Evolutionary conservation across 2,113 vertebrate species (phyloP).

Genomic region (Phaethornis superciliosus): DNA sequence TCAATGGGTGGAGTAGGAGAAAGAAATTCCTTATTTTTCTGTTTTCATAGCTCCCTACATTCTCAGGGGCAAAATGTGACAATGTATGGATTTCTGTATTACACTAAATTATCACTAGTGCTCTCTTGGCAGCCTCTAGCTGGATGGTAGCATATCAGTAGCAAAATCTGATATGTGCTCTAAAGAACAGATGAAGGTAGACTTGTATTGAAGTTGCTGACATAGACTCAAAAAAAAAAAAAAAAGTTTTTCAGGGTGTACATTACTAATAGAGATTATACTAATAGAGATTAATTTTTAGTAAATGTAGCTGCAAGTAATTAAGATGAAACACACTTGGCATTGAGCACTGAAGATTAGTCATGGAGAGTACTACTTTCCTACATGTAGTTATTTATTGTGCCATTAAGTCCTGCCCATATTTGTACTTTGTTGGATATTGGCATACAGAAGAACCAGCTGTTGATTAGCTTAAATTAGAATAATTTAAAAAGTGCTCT

Average conservation of each 20-base stretch:
- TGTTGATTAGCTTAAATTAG: background rate
- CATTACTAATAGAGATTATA: background rate
- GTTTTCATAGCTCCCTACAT: background rate
- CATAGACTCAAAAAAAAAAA: background rate
- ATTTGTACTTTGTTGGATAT: background rate
- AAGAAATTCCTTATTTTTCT: background rate
- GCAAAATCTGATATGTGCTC: background rate
- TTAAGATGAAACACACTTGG: background rate
- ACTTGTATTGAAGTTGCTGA: accelerated
- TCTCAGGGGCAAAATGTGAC: background rate
- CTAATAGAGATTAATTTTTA: background rate
- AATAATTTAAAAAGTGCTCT: background rate
- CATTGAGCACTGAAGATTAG: background rate
- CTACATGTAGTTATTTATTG: background rate
- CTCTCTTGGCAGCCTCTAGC: background rate
- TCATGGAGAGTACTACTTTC: background rate
- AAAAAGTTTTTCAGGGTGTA: background rate
- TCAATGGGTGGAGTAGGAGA: accelerated
- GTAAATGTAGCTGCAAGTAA: background rate
- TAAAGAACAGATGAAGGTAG: background rate
- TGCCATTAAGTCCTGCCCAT: background rate
- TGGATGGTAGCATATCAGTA: background rate
- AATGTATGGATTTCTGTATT: background rate
- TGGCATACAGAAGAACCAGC: background rate
- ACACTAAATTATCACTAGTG: background rate